These are phyloP conservation scores for Atherinosoma microstoma DNA, from an alignment of 2,797 vertebrate genomes.

Conservation along the genomic window DNA sequence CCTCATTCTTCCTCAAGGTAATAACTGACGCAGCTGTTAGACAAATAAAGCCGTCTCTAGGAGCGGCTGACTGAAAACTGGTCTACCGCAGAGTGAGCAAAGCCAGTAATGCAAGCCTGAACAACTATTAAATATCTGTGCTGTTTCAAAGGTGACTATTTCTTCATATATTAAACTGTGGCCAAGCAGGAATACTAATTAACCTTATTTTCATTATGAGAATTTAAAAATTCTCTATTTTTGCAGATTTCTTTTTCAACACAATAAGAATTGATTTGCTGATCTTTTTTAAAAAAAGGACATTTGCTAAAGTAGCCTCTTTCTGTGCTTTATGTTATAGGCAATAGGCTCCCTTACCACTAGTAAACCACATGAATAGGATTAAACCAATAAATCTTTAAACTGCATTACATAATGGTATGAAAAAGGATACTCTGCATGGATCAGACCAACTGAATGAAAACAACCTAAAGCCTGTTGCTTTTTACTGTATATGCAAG, in stretches of 20 bases:
- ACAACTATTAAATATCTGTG: background rate
- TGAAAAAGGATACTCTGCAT: conserved; percentile 42
- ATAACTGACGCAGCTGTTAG: background rate
- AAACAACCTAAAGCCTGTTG: background rate
- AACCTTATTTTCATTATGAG: too few relatives aligned
- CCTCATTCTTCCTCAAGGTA: background rate
- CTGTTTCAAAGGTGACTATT: background rate
- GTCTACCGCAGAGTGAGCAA: background rate
- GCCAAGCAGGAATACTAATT: too few relatives aligned
- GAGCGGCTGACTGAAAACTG: background rate
- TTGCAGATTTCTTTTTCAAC: background rate
- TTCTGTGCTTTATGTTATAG: conserved; percentile 8
- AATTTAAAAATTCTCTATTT: too few relatives aligned
- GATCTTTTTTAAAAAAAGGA: too few relatives aligned
- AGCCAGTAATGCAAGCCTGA: background rate
- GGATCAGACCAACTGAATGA: conserved; percentile 24
- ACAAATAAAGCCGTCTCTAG: background rate
- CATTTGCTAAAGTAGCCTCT: too few relatives aligned
- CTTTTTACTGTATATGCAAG: background rate
- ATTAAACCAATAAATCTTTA: conserved; percentile 54
- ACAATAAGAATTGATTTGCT: background rate
- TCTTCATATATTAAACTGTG: background rate
- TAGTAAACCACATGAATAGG: conserved; percentile 46
- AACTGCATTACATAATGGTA: conserved; percentile 56
- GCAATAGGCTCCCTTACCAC: conserved; percentile 15